Base-by-base conservation (phyloP, 2,888 invertebrate genomes). In the Drosophila silvestris region DNA sequence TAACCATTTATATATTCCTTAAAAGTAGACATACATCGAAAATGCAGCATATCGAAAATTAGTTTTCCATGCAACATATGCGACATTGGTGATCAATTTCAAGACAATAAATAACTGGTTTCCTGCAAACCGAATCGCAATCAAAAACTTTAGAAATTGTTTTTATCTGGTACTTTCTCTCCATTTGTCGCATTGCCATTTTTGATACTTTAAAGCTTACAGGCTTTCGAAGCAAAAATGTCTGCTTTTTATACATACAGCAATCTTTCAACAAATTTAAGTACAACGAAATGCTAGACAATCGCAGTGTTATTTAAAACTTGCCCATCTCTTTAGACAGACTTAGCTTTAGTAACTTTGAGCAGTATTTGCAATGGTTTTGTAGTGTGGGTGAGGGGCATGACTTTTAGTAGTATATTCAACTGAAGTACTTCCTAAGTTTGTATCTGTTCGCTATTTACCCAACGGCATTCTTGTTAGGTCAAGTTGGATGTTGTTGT, bases 381-480 rank as follows among this genome's bases (percentile, higher is more conserved):
- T 64, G 12, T 52, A 4, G 50, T 9, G 7, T 2, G 35, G 19
- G 4, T 16, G 44, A 3, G 26, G 22, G 26, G 35, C 47, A 51
- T 14, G 37, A 44, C 37, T 57, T 65, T 16, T 30, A 52, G 35
- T 56, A 53, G 67, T 26, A 50, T 44, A 57, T 12, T 61, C 10
- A 26, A 39, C 44, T 19, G 19, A 62, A 44, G 39, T 51, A 22
- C 37, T 50, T 32, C 12, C 35, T 32, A 10, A 32, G 65, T n/a
- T 37, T 44, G 44, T 19, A 41, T 61, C 59, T 52, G n/a, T 39
- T 39, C 14, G 59, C 9, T n/a, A 51, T 70, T 74, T 32, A 41
- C 50, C 74, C 51, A 44, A 22, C 14, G 54, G 39, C 50, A 9
- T 52, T 57, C 14, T 57, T 52, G 22, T 30, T 53, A 32, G 16